These are phyloP conservation scores for Drosophila setosimentum DNA, from an alignment of 2,888 invertebrate species.

Conservation along the genomic window DNA sequence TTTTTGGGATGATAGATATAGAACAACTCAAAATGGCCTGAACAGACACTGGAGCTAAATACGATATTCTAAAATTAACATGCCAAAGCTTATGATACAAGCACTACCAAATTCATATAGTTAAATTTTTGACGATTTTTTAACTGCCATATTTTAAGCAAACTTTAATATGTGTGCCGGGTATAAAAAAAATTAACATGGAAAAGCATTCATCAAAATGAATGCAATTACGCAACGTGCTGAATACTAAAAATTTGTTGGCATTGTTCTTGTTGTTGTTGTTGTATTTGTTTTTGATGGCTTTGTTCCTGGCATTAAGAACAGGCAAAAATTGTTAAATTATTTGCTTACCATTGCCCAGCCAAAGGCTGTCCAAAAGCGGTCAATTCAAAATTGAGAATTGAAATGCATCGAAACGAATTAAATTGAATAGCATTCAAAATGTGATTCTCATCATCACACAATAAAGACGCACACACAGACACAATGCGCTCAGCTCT, in stretches of 20 bases:
- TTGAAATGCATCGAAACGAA: conserved; percentile 44
- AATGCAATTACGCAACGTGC: conserved; percentile 69
- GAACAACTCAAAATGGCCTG: background rate
- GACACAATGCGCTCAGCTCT: conserved; percentile 27
- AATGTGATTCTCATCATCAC: conserved; percentile 30
- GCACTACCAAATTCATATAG: background rate
- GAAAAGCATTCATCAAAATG: conserved; percentile 52
- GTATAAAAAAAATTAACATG: conserved; percentile 15
- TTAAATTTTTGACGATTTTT: background rate
- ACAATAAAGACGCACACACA: conserved; percentile 26
- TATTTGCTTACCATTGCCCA: conserved; percentile 64
- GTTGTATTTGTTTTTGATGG: conserved; percentile 7
- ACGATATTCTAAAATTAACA: background rate
- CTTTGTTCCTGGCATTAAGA: conserved; percentile 39
- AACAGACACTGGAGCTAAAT: background rate
- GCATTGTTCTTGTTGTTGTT: conserved; percentile 15
- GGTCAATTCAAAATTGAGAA: conserved; percentile 35
- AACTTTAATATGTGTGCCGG: background rate
- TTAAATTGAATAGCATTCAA: conserved; percentile 57
- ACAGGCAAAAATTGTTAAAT: conserved; percentile 51
- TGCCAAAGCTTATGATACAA: background rate
- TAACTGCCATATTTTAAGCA: background rate
- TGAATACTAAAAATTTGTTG: conserved; percentile 47
- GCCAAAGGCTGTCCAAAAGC: conserved; percentile 31
- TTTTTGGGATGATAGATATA: background rate